A percentile compares a stretch with the other conserved stretches of the same genome.
Conservation (phyloP, 2,113 vertebrate genomes). For the Galemys pyrenaicus region DNA sequence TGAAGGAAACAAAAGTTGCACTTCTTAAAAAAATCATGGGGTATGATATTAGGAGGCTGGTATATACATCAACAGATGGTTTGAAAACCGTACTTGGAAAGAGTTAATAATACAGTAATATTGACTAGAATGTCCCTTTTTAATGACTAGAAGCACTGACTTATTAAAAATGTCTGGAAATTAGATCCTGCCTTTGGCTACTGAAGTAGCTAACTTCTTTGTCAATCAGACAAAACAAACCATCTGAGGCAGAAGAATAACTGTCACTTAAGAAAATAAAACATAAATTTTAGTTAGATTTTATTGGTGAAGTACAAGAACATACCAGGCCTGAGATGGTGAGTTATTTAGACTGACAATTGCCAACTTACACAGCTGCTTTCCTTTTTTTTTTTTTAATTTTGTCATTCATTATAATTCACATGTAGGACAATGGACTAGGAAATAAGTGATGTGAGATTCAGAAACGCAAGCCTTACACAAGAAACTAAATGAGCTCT, state of each 20-base stretch:
- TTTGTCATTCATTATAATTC: constrained; percentile 13
- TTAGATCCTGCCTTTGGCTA: not conserved
- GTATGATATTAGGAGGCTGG: not conserved
- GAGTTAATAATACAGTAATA: not conserved
- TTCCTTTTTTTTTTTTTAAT: not conserved
- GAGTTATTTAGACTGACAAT: not conserved
- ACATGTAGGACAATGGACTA: not conserved
- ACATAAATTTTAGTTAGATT: constrained; percentile 27
- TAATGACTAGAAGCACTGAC: not conserved
- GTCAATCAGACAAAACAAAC: constrained; percentile 24
- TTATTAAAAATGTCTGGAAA: constrained; percentile 49
- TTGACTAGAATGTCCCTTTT: not conserved
- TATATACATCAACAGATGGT: not conserved
- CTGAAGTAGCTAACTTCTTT: not conserved
- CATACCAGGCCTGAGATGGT: not conserved
- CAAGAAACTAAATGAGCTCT: constrained; percentile 50
- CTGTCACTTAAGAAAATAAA: not conserved
- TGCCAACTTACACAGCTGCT: not conserved
- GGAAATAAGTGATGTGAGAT: constrained; percentile 10
- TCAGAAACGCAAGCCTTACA: not conserved
- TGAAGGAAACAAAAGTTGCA: not conserved
- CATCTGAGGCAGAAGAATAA: not conserved
- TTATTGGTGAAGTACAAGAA: constrained; percentile 29
- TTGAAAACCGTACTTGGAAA: not conserved
- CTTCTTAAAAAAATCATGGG: not conserved